Evolutionary conservation across 92 coral and sea anemone genomes (phyloP).

Genomic region (Palythoa heliodiscus): DNA sequence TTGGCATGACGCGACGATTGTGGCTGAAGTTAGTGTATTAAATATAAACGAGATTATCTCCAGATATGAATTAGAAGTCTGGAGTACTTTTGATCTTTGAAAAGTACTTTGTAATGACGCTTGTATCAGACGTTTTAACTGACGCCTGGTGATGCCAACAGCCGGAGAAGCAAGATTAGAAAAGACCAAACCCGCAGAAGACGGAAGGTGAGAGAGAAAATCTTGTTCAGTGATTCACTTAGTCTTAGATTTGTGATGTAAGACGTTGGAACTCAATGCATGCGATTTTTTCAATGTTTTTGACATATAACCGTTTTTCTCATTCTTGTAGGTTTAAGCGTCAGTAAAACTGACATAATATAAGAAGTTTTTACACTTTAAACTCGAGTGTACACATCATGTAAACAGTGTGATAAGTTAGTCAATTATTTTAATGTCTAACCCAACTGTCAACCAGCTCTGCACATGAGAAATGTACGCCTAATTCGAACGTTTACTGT

Average conservation of each 20-base stretch:
- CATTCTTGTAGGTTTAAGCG: too few species aligned
- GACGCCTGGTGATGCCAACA: constrained; percentile 38
- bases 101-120: constrained; percentile 19
- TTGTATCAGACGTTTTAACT: constrained; percentile 1
- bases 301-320: too few species aligned
- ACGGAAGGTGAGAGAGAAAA: constrained; percentile 18
- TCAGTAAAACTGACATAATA: too few species aligned
- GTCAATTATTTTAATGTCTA: too few species aligned
- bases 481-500: background rate
- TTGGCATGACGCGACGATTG: constrained; percentile 3
- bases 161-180: constrained; percentile 47
- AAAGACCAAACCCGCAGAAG: constrained; percentile 4
- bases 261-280: background rate
- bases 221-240: too few species aligned
- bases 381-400: background rate
- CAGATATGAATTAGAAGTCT: background rate
- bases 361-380: too few species aligned
- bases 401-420: background rate
- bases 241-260: background rate
- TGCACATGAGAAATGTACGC: too few species aligned
- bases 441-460: too few species aligned
- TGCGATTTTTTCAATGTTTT: too few species aligned
- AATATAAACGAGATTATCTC: background rate
- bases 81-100: background rate
- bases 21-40: background rate